Conservation (phyloP, 2,888 invertebrate species). For the Trachelus tabidus region DNA sequence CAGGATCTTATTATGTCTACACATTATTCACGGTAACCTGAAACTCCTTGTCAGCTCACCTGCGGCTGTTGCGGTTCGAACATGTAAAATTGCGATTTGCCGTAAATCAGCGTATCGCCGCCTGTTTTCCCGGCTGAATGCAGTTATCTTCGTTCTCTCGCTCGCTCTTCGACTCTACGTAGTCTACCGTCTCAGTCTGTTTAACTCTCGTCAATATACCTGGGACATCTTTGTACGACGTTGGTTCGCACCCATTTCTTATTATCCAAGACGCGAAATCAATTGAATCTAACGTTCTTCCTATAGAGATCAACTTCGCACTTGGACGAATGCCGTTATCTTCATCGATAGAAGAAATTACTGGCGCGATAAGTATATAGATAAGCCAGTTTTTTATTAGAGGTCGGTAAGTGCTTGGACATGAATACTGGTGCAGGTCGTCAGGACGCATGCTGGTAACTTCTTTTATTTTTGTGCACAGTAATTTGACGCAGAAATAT, state of each 20-base stretch:
- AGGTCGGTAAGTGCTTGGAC: not conserved
- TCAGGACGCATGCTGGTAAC: not conserved
- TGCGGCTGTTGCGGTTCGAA: not conserved
- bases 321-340: not conserved
- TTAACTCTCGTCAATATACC: not conserved
- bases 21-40: constrained; percentile 15
- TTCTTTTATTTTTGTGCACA: not conserved
- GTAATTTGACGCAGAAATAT: not conserved
- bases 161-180: not conserved
- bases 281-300: not conserved
- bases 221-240: not conserved
- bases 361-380: not conserved
- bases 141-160: constrained; percentile 16
- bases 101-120: constrained; percentile 43
- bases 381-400: not conserved
- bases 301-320: not conserved
- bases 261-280: not conserved
- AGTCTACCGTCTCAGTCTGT: not conserved
- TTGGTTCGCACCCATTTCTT: not conserved
- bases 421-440: not conserved
- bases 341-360: not conserved
- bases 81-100: constrained; percentile 24
- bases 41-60: constrained; percentile 31
- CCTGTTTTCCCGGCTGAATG: constrained; percentile 38
- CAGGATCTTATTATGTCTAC: constrained; percentile 56